Conservation (phyloP, 2,888 invertebrate genomes). For the Poecilus cupreus region DNA sequence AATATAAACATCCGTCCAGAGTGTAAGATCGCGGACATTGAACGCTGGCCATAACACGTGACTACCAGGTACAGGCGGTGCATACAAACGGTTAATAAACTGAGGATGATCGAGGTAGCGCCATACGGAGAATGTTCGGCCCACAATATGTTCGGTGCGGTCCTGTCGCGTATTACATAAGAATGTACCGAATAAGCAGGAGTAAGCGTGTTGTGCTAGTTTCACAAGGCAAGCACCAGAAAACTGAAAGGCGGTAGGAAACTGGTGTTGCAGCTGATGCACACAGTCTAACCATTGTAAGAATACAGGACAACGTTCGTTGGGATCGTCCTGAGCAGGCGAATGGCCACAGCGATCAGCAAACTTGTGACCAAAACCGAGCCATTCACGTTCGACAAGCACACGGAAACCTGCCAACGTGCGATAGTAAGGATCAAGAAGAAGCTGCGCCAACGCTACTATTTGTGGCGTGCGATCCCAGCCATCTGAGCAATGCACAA, state of each 20-base stretch:
- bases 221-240: conserved; percentile 95
- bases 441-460: conserved; percentile 91
- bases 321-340: conserved; percentile 88
- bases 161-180: conserved; percentile 90
- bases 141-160: conserved; percentile 79
- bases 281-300: conserved; percentile 98
- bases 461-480: conserved; percentile 99
- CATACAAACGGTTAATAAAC: conserved; percentile 92
- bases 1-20: conserved; percentile 92
- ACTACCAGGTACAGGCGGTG: conserved; percentile 70
- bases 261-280: conserved; percentile 91
- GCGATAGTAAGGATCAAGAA: conserved; percentile 95
- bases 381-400: conserved; percentile 96
- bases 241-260: conserved; percentile 96
- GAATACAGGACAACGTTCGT: conserved; percentile 98
- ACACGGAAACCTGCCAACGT: conserved; percentile 96
- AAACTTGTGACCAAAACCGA: conserved; percentile 99
- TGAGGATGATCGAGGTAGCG: conserved; percentile 85
- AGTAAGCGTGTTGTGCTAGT: conserved; percentile 95
- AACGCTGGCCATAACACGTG: conserved; percentile 92
- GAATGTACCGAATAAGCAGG: conserved; percentile 97
- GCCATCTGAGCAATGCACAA: conserved; percentile 99
- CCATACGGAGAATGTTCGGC: conserved; percentile 91
- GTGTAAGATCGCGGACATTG: conserved; percentile 86
- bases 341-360: conserved; percentile 94